phyloP scores from a whole-genome alignment of 2,888 invertebrate genomes.

The Drosophila anomelani region DNA sequence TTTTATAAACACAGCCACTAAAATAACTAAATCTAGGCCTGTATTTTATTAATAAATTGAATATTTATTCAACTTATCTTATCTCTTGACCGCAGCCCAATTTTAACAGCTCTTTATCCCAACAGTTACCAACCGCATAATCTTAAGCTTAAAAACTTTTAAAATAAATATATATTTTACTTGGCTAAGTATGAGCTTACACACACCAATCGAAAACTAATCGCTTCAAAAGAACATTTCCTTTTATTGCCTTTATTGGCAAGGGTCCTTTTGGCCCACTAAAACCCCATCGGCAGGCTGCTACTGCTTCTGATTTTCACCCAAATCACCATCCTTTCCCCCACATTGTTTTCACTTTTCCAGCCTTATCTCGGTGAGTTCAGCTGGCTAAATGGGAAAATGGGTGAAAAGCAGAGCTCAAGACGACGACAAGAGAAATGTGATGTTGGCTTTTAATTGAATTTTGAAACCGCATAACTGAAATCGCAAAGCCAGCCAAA shows the following conservation, averaged over 20 bases:
- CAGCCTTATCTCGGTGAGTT: conserved; percentile 51
- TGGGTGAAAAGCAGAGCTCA: neutral
- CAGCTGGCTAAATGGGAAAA: conserved; percentile 40
- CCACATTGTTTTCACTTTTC: conserved; percentile 25
- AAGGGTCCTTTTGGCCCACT: neutral
- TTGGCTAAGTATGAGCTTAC: conserved; percentile 1
- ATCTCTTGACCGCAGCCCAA: neutral
- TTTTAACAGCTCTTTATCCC: neutral
- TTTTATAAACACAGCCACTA: neutral
- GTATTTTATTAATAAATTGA: neutral
- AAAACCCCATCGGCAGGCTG: conserved; percentile 5
- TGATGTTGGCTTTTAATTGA: conserved; percentile 79
- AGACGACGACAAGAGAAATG: conserved; percentile 53
- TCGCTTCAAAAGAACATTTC: conserved; percentile 14
- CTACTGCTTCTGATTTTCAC: conserved; percentile 12
- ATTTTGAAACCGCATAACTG: conserved; percentile 77
- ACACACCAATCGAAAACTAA: conserved; percentile 10
- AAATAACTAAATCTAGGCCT: neutral
- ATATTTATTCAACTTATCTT: neutral
- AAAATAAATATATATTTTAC: conserved; percentile 6
- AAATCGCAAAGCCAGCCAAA: conserved; percentile 75
- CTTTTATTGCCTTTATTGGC: too few species aligned
- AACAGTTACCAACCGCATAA: neutral
- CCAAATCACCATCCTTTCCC: conserved; percentile 5
- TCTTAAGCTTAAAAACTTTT: neutral